Conservation (phyloP, 2,888 invertebrate genomes). For the Heliconius aoede region DNA sequence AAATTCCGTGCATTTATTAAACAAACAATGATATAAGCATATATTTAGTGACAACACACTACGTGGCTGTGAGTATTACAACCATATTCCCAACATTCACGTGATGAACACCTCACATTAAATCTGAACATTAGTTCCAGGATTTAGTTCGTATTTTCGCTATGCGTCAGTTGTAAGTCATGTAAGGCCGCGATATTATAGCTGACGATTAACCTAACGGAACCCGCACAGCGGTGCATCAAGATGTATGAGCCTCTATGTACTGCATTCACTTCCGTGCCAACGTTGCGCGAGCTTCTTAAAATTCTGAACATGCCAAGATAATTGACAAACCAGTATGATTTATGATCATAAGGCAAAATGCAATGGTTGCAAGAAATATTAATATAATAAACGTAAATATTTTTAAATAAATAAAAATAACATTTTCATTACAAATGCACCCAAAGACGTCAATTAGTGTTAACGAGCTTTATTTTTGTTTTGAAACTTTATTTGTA, state of each 20-base stretch:
- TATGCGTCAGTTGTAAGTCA: constrained; percentile 32
- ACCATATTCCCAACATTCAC: not conserved
- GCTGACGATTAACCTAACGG: constrained; percentile 41
- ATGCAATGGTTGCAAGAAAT: not conserved
- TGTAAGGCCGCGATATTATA: constrained; percentile 37
- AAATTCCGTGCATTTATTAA: no score
- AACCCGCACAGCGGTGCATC: constrained; percentile 29
- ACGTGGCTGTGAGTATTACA: not conserved
- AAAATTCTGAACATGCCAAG: constrained; percentile 18
- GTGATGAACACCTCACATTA: constrained; percentile 28
- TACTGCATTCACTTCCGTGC: constrained; percentile 37
- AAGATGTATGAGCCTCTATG: constrained; percentile 37
- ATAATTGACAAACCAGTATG: constrained; percentile 38
- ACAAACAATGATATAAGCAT: no score
- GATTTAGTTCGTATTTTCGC: constrained; percentile 14
- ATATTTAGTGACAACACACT: no score
- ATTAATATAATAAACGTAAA: not conserved
- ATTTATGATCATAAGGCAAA: constrained; percentile 24
- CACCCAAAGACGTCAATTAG: not conserved
- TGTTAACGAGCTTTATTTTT: not conserved
- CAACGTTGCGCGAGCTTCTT: constrained; percentile 23
- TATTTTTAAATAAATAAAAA: not conserved
- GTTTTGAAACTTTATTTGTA: no score
- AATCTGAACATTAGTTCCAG: constrained; percentile 17
- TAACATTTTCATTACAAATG: not conserved